Evolutionary conservation across 2,888 invertebrate genomes (phyloP).

Genomic region (Melanargia galathea): DNA sequence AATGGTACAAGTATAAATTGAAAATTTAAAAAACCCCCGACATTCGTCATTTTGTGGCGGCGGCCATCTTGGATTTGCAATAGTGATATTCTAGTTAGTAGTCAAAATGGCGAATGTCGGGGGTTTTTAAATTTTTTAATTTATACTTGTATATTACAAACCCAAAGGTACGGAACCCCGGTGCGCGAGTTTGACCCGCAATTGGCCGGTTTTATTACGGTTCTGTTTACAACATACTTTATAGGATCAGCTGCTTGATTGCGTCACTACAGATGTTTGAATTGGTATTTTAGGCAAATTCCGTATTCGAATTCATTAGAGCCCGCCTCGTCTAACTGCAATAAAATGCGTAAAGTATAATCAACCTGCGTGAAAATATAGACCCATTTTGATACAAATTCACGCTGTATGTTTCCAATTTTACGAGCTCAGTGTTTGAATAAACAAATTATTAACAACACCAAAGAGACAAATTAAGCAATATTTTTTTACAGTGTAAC

Average conservation of each 20-base stretch:
- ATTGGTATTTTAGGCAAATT: constrained; percentile 50
- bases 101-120: too few species aligned
- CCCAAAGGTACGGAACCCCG: too few species aligned
- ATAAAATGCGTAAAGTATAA: constrained; percentile 35
- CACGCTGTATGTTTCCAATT: constrained; percentile 25
- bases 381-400: constrained; percentile 25
- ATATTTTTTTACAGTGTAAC: constrained; percentile 2
- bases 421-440: constrained; percentile 28
- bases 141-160: too few species aligned
- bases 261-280: constrained; percentile 60
- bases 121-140: too few species aligned
- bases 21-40: too few species aligned
- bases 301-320: constrained; percentile 40
- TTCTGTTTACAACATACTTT: constrained; percentile 65
- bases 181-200: too few species aligned
- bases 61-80: too few species aligned
- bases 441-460: neutral
- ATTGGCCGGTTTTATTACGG: constrained; percentile 55
- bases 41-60: too few species aligned
- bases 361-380: too few species aligned
- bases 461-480: constrained; percentile 17
- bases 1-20: too few species aligned
- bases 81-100: too few species aligned
- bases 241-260: constrained; percentile 74
- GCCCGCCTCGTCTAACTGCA: constrained; percentile 23